Evolutionary conservation across 2,797 vertebrate species (phyloP), one percentile per base, ranked within the genome.

Genomic region (Synanceia verrucosa): DNA sequence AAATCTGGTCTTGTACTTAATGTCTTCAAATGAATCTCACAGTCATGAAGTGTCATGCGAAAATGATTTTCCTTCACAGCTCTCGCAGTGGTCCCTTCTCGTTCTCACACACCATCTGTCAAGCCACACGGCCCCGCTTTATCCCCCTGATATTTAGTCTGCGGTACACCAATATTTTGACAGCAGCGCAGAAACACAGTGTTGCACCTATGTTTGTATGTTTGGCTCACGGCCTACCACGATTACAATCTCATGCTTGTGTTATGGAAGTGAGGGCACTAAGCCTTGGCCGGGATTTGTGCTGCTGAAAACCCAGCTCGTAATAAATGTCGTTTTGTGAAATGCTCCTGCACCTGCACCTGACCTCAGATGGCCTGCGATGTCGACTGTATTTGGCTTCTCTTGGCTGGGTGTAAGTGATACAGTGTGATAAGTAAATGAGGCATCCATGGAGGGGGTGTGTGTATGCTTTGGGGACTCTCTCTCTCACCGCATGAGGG

Each of bases 141-240:
- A 61, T 75, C 73, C 68, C 60, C 70, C 37, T 37, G 55, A 58
- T 92, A 92, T 94, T 94, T 93, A 91, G 92, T 94, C 92, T 94
- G 82, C 29, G 31, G 55, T 57, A 6, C 63, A 36, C 73, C 29
- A 59, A 81, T 93, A 86, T 93, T 94, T 92, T 92, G 90, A 93
- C 91, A 93, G 79, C 60, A 24, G 36, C 16, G 64, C 75, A 78
- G 87, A 88, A 87, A 85, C 69, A 71, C 53, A 43, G 61, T 69
- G 57, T 89, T 76, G 13, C 75, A 84, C 69, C 69, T 73, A 56
- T 75, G 81, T 85, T 85, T 86, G 83, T 86, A 37, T 86, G 68
- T 83, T 84, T 84, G 84, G 57, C 80, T 76, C 52, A 11, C 4
- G 11, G 70, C 70, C 60, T 34, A 9, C 59, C 23, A 68, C 13